Conservation (phyloP, 2,888 invertebrate genomes). For the Gastrophysa polygoni region DNA sequence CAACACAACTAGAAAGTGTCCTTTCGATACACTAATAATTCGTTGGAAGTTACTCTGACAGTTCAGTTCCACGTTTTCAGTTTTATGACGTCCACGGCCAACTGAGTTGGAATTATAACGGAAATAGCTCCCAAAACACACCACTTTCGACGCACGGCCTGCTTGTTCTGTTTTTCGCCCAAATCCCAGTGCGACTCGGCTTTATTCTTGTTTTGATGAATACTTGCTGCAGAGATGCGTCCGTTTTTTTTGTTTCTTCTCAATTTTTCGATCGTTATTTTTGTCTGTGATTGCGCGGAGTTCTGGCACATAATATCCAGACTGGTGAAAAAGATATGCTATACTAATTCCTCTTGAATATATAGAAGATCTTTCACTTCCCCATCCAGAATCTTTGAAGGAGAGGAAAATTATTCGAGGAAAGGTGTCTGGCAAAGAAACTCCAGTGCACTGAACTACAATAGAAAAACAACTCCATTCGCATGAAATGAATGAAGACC, state of each 20-base stretch:
- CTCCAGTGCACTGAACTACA: too few species aligned
- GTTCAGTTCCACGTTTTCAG: conserved; percentile 33
- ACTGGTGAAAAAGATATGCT: too few species aligned
- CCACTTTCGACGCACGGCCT: conserved; percentile 17
- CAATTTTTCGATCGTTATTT: conserved; percentile 26
- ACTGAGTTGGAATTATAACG: conserved; percentile 9
- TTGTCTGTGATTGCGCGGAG: conserved; percentile 3
- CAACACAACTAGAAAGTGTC: not conserved
- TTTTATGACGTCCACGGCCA: conserved; percentile 23
- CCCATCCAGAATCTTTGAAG: too few species aligned
- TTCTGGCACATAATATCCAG: not conserved
- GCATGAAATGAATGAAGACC: too few species aligned
- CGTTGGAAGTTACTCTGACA: conserved; percentile 23
- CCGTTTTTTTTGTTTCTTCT: conserved; percentile 13
- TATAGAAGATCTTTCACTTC: too few species aligned
- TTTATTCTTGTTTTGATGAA: conserved; percentile 32
- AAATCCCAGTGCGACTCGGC: conserved; percentile 20
- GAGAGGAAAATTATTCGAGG: too few species aligned
- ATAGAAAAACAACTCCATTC: too few species aligned
- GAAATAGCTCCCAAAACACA: conserved; percentile 31
- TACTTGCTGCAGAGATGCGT: conserved; percentile 16
- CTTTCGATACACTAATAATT: not conserved
- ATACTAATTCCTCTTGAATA: too few species aligned
- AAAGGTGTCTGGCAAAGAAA: too few species aligned
- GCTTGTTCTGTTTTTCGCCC: conserved; percentile 26